A percentile compares a stretch with the other conserved stretches of the same genome.
phyloP scores from a whole-genome alignment of 2,888 invertebrate genomes.

The Apeira syringaria region DNA sequence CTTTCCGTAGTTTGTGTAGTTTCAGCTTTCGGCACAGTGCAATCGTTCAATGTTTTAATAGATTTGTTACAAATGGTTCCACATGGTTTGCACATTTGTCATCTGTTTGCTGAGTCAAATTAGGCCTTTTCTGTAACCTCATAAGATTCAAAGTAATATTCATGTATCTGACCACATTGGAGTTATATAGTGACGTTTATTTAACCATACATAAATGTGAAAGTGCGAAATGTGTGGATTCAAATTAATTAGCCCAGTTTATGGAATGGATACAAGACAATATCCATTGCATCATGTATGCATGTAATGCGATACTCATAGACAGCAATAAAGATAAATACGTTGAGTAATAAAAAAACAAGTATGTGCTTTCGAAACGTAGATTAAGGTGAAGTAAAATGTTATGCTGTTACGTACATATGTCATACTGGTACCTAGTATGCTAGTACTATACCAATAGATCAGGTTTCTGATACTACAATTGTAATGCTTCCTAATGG shows the following conservation, averaged over 20 bases:
- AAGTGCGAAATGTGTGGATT: constrained; percentile 1
- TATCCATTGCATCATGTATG: constrained; percentile 29
- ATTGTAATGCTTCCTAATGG: too few relatives aligned
- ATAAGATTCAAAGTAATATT: too few relatives aligned
- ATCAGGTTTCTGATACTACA: too few relatives aligned
- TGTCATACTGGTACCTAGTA: too few relatives aligned
- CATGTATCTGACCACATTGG: too few relatives aligned
- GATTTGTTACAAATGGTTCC: constrained; percentile 5
- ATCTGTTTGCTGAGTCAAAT: not conserved
- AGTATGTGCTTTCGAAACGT: constrained; percentile 31
- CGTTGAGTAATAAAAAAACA: constrained; percentile 25
- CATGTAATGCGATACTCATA: constrained; percentile 28
- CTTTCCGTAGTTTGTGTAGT: constrained; percentile 22
- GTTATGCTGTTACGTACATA: constrained; percentile 4
- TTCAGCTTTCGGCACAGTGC: constrained; percentile 17
- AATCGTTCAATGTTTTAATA: constrained; percentile 12
- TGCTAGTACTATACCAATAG: too few relatives aligned
- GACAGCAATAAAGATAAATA: constrained; percentile 29
- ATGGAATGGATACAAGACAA: constrained; percentile 24
- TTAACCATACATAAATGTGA: not conserved
- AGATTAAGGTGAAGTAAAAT: constrained; percentile 14
- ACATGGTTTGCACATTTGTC: constrained; percentile 2
- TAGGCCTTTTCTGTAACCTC: not conserved
- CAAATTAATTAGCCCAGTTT: constrained; percentile 18
- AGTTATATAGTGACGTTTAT: not conserved